Evolutionary conservation across 2,888 invertebrate genomes (phyloP).

Genomic region (Lepidochrysops patricia): DNA sequence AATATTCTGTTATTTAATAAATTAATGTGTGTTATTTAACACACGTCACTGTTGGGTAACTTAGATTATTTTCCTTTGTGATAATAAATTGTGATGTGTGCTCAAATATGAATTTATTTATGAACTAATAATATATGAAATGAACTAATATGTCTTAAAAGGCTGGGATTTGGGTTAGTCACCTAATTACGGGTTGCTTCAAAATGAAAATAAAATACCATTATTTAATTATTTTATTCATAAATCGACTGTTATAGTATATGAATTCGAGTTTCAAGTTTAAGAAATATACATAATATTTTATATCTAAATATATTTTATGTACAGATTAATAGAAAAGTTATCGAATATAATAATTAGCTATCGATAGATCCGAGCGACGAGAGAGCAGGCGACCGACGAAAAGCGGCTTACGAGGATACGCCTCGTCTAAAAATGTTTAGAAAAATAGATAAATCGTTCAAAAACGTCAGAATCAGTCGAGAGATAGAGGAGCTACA

Average conservation of each 20-base stretch:
- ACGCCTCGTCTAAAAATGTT: conserved; percentile 72
- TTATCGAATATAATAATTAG: conserved; percentile 72
- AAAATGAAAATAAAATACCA: conserved; percentile 28
- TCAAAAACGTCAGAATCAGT: conserved; percentile 73
- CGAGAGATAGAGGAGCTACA: conserved; percentile 51
- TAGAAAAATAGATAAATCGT: conserved; percentile 76
- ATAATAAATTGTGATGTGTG: too few relatives aligned
- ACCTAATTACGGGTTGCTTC: too few relatives aligned
- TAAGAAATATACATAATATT: conserved; percentile 74
- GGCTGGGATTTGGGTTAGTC: too few relatives aligned
- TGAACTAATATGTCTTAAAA: too few relatives aligned
- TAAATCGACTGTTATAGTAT: conserved; percentile 73
- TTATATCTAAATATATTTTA: conserved; percentile 75
- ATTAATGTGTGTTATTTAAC: too few relatives aligned
- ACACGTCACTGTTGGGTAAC: too few relatives aligned
- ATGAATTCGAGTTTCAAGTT: conserved; percentile 71
- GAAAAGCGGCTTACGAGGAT: conserved; percentile 70
- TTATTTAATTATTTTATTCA: conserved; percentile 54
- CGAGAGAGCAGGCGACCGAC: conserved; percentile 72
- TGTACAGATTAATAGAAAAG: conserved; percentile 74
- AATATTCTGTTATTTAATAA: too few relatives aligned
- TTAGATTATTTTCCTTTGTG: too few relatives aligned
- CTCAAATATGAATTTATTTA: too few relatives aligned
- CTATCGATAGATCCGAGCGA: conserved; percentile 71
- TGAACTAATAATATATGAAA: too few relatives aligned